Conservation (phyloP, 1,140 invertebrate genomes). For the Aphelenchoides avenae region DNA sequence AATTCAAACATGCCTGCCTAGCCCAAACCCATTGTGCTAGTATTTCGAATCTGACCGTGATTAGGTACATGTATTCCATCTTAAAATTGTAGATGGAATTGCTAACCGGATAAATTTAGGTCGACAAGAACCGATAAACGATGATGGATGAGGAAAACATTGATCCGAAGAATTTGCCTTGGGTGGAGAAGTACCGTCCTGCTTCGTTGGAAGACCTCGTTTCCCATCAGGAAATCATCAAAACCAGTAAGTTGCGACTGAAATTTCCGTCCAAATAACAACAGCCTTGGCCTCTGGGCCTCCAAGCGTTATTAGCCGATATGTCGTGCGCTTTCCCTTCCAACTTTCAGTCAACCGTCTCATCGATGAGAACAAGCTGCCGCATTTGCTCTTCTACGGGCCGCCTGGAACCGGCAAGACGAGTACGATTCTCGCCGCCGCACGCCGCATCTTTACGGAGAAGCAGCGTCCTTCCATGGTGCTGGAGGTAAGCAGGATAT, state of each 20-base stretch:
- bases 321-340: too few relatives aligned
- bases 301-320: too few relatives aligned
- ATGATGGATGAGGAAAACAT: too few relatives aligned
- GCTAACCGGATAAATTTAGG: too few relatives aligned
- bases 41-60: too few relatives aligned
- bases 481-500: conserved; percentile 61
- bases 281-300: too few relatives aligned
- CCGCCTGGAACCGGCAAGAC: conserved; percentile 98
- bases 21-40: too few relatives aligned
- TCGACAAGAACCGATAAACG: too few relatives aligned
- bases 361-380: conserved; percentile 83
- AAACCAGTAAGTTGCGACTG: conserved; percentile 74
- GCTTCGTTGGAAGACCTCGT: conserved; percentile 82
- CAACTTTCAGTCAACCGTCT: conserved; percentile 79
- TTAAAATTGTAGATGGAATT: too few relatives aligned
- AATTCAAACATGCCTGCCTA: too few relatives aligned
- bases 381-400: conserved; percentile 95
- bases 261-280: conserved; percentile 20
- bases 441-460: conserved; percentile 81
- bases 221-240: conserved; percentile 92
- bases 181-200: conserved; percentile 98
- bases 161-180: conserved; percentile 59
- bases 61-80: too few relatives aligned
- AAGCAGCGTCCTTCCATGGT: conserved; percentile 83
- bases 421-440: conserved; percentile 92